Base-by-base conservation (phyloP, 2,888 invertebrate genomes). In the Seira ritae region DNA sequence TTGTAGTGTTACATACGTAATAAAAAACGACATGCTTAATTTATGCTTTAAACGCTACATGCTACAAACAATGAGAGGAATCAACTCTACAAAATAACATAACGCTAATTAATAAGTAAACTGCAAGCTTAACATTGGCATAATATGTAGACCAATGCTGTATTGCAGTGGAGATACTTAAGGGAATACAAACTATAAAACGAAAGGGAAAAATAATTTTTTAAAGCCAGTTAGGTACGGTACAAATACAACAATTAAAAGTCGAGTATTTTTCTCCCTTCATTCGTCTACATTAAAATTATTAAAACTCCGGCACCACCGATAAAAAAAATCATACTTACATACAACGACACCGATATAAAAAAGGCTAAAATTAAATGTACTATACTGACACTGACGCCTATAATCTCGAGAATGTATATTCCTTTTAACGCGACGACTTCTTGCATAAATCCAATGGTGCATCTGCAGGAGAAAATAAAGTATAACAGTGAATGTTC, bases 391-490 rank as follows among this genome's bases (percentile, higher is more conserved):
- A 65, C 77, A 70, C 42, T 24, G 46, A 31, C 17, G 17, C 42
- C 19, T 17, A 46, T 60, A 42, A 65, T 65, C 55, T 65, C 74
- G 68, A 50, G 50, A 31, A 31, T 31, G 31, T 31, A 31, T 46
- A 69, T 12, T 50, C 42, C 12, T 55, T 46, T 68, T 74, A 81
- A 23, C 81, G 81, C 22, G 81, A 76, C 15, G 84, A 75, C 55
- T 96, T 96, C 93, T 96, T 96, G 90, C 96, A 96, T 92, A 96
- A 93, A 92, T 96, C 96, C 91, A 96, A 93, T 91, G 96, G 96
- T 93, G 95, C 94, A 95, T 96, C 96, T 96, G 93, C 82, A 94
- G 94, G 90, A 86, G 42, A 77, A 12, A 72, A 82, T 76, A 78
- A n/a, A 69, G 15, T 50, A 69, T 19, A n/a, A 42, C 42, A 3